These are phyloP conservation scores for Amazona ochrocephala DNA, from an alignment of 2,797 vertebrate species.

Conservation along the genomic window DNA sequence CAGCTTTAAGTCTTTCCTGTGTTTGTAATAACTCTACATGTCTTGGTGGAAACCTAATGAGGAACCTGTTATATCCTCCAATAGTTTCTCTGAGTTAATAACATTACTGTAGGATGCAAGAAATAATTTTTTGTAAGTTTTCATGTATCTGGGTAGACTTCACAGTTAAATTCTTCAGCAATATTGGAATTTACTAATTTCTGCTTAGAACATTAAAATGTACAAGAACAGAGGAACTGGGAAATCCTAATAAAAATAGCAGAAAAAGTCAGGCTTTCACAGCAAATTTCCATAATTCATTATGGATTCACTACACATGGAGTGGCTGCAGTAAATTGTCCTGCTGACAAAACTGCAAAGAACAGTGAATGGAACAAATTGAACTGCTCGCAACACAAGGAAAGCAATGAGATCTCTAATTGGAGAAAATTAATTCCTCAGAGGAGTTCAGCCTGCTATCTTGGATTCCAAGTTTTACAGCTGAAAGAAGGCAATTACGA, in stretches of 20 bases:
- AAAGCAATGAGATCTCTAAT: background rate
- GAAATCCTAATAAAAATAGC: background rate
- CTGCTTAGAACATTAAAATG: background rate
- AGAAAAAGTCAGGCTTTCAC: conserved; percentile 55
- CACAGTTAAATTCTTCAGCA: background rate
- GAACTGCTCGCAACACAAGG: conserved; percentile 10
- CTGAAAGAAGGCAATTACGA: background rate
- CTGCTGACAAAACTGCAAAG: conserved; percentile 54
- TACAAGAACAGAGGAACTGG: background rate
- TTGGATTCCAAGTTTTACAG: background rate
- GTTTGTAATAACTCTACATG: background rate
- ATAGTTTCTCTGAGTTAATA: background rate
- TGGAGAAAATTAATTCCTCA: conserved; percentile 27
- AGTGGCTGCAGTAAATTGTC: conserved; percentile 55
- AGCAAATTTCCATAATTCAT: conserved; percentile 64
- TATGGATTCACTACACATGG: conserved; percentile 46
- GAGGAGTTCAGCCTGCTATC: background rate
- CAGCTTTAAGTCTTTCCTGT: background rate
- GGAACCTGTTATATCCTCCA: background rate
- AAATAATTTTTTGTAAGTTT: background rate
- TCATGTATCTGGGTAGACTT: background rate
- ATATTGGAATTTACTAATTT: background rate
- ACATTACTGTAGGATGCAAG: background rate
- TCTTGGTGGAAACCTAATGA: background rate
- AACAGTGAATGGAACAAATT: conserved; percentile 37